These are phyloP conservation scores for Azemiops feae DNA, from an alignment of 2,113 vertebrate genomes.

Conservation along the genomic window DNA sequence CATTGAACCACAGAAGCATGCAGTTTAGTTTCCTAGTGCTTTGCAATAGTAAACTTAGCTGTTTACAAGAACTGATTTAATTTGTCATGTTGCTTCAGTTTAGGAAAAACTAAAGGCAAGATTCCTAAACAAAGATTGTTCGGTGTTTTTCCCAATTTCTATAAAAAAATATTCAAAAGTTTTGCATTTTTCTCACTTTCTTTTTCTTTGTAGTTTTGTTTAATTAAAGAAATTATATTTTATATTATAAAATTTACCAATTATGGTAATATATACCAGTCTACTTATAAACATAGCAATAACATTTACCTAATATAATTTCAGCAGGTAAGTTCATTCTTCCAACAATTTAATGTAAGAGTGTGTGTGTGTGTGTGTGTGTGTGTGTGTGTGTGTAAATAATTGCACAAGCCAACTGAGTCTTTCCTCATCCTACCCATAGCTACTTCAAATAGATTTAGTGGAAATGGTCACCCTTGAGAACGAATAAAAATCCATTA, in stretches of 20 bases:
- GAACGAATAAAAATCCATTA: background rate
- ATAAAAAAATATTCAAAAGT: background rate
- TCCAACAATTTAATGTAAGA: background rate
- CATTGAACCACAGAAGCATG: background rate
- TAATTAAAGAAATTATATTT: background rate
- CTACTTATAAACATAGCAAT: background rate
- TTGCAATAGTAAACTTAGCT: background rate
- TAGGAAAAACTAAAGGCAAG: background rate
- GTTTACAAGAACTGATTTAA: background rate
- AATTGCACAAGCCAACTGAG: background rate
- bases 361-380: background rate
- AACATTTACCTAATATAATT: background rate
- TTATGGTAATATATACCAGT: background rate
- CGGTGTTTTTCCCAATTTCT: background rate
- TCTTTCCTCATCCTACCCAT: background rate
- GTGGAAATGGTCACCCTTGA: background rate
- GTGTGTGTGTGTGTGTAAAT: background rate
- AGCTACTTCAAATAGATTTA: background rate
- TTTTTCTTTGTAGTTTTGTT: background rate
- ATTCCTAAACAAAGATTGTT: background rate
- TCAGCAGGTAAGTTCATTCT: background rate
- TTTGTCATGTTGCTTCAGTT: background rate
- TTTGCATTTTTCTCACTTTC: background rate
- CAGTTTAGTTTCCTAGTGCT: background rate
- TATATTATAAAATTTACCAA: background rate